Conservation (phyloP, 1,140 invertebrate genomes). For the Drosophila aff. region DNA sequence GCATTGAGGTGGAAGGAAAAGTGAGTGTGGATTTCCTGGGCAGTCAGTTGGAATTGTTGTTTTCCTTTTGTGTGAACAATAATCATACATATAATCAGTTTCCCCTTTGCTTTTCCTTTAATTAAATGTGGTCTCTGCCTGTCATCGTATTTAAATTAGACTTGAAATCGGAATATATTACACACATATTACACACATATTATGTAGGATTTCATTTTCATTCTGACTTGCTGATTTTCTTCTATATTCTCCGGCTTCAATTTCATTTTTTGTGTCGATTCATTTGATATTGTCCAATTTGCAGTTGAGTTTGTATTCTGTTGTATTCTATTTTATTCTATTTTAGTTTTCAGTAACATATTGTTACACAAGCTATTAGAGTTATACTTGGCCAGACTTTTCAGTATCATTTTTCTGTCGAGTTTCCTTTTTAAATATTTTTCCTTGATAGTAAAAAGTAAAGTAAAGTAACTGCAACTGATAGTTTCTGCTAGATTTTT, state of each 20-base stretch:
- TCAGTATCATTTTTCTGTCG: neutral
- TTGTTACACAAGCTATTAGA: neutral
- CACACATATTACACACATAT: neutral
- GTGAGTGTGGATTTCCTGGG: neutral
- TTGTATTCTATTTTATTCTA: neutral
- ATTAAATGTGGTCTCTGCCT: neutral
- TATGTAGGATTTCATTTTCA: neutral
- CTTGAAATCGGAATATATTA: neutral
- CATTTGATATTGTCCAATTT: neutral
- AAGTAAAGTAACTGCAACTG: neutral
- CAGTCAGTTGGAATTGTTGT: slow-evolving; percentile 14
- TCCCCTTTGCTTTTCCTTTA: slow-evolving; percentile 5
- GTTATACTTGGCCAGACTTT: neutral
- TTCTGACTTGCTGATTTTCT: neutral
- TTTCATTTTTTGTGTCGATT: neutral
- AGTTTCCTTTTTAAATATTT: neutral
- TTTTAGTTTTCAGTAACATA: neutral
- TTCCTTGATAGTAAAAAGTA: too few relatives aligned
- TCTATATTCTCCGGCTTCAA: neutral
- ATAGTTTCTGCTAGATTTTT: neutral
- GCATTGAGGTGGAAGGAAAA: slow-evolving; percentile 10
- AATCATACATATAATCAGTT: slow-evolving; percentile 8
- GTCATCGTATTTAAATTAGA: neutral
- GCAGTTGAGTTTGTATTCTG: neutral
- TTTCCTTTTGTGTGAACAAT: slow-evolving; percentile 13